Base-by-base conservation (phyloP, 2,113 vertebrate genomes). In the Mormoops blainvillei region DNA sequence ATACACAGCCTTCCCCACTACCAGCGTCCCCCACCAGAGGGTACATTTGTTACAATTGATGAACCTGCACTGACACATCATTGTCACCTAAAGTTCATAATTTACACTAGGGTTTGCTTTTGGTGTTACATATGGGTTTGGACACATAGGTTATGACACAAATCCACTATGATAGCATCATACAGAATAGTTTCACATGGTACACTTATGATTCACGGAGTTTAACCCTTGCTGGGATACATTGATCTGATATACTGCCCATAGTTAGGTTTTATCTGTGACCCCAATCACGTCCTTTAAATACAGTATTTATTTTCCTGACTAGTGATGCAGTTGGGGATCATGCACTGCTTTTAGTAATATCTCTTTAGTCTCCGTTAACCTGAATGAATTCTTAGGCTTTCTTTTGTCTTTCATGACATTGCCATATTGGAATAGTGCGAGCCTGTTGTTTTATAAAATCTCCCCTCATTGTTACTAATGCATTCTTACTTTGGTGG, bases 31-130 rank as follows among this genome's bases (percentile, higher is more conserved):
- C 26, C 33, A 50, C 22, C 20, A 0, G 19, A 54, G 68, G 58
- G 61, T 9, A 3, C 7, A 0, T 50, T 50, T 7, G 38, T 67
- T 48, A 7, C 5, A 20, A 6, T 4, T 9, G 1, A 33, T 5
- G 31, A 33, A 45, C 50, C 31, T 7, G 1, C 13, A 28, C 8
- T 14, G 83, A 70, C 14, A 3, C 2, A 7, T 13, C 33, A 1
- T 89, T 41, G 3, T 43, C 71, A 16, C 36, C 26, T 19, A 8
- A 50, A 67, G 56, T 9, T 36, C 41, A 11, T 0, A 1, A 20
- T 48, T 70, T 6, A 33, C 38, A 5, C 19, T 3, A 16, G 13
- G 43, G 41, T 41, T 52, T 10, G 24, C n/a, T 36, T 87, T 36
- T 36, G 36, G 61, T 73, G 16, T 4, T 68, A 2, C 63, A 3